phyloP scores from a whole-genome alignment of 2,113 vertebrate genomes.

The Caloenas nicobarica region DNA sequence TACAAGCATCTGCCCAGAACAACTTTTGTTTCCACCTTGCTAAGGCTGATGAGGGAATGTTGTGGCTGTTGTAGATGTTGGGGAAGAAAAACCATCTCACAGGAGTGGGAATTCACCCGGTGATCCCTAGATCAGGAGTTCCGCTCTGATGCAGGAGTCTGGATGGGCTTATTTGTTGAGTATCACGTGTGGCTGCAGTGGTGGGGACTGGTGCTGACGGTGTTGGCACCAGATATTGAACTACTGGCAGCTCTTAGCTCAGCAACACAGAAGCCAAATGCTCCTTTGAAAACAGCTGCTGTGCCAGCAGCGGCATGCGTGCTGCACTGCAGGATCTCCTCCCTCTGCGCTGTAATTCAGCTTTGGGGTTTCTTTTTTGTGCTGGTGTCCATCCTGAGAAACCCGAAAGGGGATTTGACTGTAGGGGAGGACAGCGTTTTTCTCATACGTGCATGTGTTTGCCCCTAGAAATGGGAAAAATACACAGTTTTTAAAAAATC shows the following conservation, averaged over 20 bases:
- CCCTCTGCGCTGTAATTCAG: neutral
- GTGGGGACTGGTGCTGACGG: neutral
- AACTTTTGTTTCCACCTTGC: neutral
- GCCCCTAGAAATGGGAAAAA: neutral
- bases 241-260: neutral
- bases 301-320: neutral
- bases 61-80: neutral
- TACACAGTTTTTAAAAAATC: neutral
- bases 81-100: rapidly evolving
- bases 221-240: neutral
- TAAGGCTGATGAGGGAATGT: neutral
- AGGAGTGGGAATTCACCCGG: neutral
- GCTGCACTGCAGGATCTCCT: neutral
- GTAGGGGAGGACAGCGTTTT: neutral
- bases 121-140: neutral
- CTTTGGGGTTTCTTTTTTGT: neutral
- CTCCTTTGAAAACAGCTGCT: neutral
- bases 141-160: neutral
- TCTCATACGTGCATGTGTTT: neutral
- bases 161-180: neutral
- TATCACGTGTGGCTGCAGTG: rapidly evolving
- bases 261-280: neutral
- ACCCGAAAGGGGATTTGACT: neutral
- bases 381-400: neutral
- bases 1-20: neutral